Evolutionary conservation across 2,113 vertebrate species (phyloP), one percentile per base, ranked within the genome.

Genomic region (Brachypodius melanocephalos): DNA sequence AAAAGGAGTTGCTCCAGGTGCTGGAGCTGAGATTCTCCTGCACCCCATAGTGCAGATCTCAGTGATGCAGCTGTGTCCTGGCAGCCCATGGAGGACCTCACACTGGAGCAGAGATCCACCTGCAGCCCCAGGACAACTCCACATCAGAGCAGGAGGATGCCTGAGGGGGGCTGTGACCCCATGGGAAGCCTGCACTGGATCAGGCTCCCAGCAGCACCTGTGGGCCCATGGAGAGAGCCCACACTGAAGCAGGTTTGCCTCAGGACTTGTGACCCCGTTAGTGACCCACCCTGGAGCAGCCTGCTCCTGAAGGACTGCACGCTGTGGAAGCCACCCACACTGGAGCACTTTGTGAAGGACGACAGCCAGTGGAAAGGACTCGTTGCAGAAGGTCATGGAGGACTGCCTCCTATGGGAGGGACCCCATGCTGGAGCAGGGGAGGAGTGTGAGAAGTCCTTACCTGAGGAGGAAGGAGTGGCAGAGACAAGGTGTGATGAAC

Each of bases 381-480:
- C n/a, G 3, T 2, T 16, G 40, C 10, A 46, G n/a, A n/a, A 29
- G 7, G 8, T n/a, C 54, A 46, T 26, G 20, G 34, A 46, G 12
- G 2, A 34, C 11, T 0, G 0, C 6, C 9, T 34, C 8, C 20
- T 17, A 0, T 22, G 4, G 24, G 24, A 48, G 5, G 20, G 25
- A 34, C 8, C 11, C 11, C 29, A 31, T 10, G 20, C 24, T 31
- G 46, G 29, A 46, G 45, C 19, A 52, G 46, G 10, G 24, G n/a
- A 40, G 40, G 40, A 13, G 25, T 26, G 25, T 61, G 29, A 40
- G 13, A 28, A 29, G 3, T 31, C 5, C 8, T 40, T 5, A 3
- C 24, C n/a, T 34, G 13, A 59, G 28, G 9, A 52, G 8, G 26
- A 65, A 51, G 32, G 5, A 74, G 8, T 5, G 17, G n/a, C 14